phyloP scores from a whole-genome alignment of 2,888 invertebrate species.

The Pocota personata region DNA sequence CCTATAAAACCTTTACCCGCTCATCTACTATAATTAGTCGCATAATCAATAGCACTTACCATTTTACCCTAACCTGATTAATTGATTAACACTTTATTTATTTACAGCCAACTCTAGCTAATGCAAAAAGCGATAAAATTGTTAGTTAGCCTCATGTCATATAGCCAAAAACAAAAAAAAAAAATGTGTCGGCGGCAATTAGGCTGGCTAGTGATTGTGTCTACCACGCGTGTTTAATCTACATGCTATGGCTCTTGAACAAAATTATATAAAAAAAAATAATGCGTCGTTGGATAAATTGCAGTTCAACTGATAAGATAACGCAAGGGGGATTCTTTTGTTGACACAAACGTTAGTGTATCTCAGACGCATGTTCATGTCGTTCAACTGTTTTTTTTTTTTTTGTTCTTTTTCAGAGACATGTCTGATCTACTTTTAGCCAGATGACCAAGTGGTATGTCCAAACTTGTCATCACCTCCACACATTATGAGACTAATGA shows the following conservation, averaged over 20 bases:
- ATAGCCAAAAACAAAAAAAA: neutral
- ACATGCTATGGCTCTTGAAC: neutral
- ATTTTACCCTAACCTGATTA: neutral
- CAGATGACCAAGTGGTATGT: constrained; percentile 24
- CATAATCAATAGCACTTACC: constrained; percentile 23
- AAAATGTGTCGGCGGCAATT: constrained; percentile 38
- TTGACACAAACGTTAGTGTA: neutral
- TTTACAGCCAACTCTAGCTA: constrained; percentile 4
- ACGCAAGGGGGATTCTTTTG: neutral
- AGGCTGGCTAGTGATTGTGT: constrained; percentile 22
- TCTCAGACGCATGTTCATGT: neutral
- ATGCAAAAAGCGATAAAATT: constrained; percentile 9
- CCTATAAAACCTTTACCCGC: neutral
- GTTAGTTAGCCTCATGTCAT: neutral
- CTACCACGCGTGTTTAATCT: constrained; percentile 11
- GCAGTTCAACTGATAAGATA: constrained; percentile 39
- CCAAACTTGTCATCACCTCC: constrained; percentile 1
- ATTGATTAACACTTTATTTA: constrained; percentile 16
- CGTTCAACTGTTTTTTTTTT: neutral
- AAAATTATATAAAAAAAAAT: neutral
- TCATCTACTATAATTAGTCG: neutral
- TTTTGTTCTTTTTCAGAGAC: neutral
- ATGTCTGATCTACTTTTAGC: constrained; percentile 36
- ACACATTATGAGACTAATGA: neutral
- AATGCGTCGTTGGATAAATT: constrained; percentile 20